Base-by-base conservation (phyloP, 2,797 vertebrate species). In the Toxotes lorentzi region DNA sequence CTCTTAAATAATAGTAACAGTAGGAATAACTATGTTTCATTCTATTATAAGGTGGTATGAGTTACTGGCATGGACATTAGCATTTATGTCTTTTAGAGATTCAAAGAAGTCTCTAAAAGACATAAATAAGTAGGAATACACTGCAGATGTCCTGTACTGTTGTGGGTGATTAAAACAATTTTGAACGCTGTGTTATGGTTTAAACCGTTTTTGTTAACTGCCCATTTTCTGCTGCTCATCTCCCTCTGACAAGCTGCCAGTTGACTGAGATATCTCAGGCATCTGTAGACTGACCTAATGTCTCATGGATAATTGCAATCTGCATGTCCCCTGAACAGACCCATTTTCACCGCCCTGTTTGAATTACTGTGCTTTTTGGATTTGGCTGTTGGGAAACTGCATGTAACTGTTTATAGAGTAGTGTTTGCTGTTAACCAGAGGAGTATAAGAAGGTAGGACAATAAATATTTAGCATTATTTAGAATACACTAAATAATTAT, bases 261-360 rank as follows among this genome's bases (percentile, higher is more conserved):
- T 58, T 72, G 35, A 58, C 50, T 11, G 41, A 70, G 45, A 70
- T 53, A 50, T 61, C 32, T 53, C 34, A 4, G 7, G 57, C 23
- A 81, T 81, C 56, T 81, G 48, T 43, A 71, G 32, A 65, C 59
- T 9, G 61, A 78, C 59, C 16, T 74, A 79, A 75, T 78, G 63
- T 71, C 60, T 73, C 40, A 62, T 45, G 60, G 62, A 59, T 77
- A 51, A 68, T 38, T 71, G 38, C 24, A 73, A 78, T 78, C 75
- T 65, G 67, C 27, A 32, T 58, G 27, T 38, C 57, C 45, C 70
- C 38, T 21, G 40, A 69, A 79, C 75, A 70, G 59, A 75, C 61
- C 30, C 56, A 69, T 58, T 63, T 66, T 66, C 50, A 45, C 43
- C 0, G 9, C 38, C 38, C 11, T 65, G n/a, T 70, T 66, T 67